phyloP scores from a whole-genome alignment of 2,888 invertebrate genomes.

The Sinohyriopsis cumingii region DNA sequence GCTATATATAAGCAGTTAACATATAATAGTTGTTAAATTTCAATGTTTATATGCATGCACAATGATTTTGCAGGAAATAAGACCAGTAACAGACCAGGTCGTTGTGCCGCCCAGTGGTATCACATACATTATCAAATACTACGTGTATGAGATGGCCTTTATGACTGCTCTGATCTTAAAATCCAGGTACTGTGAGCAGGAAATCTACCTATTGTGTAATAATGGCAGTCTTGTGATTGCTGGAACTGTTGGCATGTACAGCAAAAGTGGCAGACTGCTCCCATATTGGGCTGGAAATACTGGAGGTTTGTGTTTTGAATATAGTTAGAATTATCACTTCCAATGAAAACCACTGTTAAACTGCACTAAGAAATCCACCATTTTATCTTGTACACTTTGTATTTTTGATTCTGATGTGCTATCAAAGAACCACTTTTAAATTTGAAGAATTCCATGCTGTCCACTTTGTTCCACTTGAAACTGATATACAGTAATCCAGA shows the following conservation, averaged over 20 bases:
- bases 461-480: no score
- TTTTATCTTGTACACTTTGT: no score
- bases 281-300: conserved; percentile 20
- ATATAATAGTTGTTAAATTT: no score
- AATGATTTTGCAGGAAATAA: conserved; percentile 23
- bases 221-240: conserved; percentile 14
- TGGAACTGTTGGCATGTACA: conserved; percentile 20
- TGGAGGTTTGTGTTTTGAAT: conserved; percentile 7
- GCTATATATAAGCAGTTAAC: no score
- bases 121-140: conserved; percentile 29
- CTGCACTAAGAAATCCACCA: no score
- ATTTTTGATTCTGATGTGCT: no score
- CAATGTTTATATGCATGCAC: background rate
- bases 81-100: conserved; percentile 16
- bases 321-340: background rate
- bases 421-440: no score
- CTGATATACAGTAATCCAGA: no score
- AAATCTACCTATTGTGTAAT: conserved; percentile 39
- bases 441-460: no score
- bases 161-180: conserved; percentile 23
- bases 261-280: conserved; percentile 8
- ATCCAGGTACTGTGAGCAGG: conserved; percentile 53
- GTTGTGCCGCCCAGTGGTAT: conserved; percentile 20
- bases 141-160: conserved; percentile 21
- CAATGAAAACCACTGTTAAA: background rate